phyloP scores from a whole-genome alignment of 2,888 invertebrate genomes.

The Oscheius sp. region DNA sequence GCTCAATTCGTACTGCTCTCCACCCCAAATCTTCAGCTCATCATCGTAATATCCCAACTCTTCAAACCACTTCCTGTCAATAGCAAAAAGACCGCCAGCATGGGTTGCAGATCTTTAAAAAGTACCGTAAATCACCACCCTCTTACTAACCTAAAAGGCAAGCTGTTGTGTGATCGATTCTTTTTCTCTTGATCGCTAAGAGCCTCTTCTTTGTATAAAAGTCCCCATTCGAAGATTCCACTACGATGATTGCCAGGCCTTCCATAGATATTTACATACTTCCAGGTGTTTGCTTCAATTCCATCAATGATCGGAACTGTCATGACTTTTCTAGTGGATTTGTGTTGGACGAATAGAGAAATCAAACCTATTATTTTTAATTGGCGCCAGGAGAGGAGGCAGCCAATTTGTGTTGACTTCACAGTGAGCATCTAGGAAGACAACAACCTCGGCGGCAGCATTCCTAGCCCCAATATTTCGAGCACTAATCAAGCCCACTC shows the following conservation, averaged over 20 bases:
- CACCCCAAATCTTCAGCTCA: constrained; percentile 95
- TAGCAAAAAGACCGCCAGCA: constrained; percentile 99
- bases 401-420: constrained; percentile 87
- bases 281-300: constrained; percentile 91
- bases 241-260: constrained; percentile 75
- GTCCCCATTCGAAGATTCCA: constrained; percentile 99
- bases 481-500: constrained; percentile 90
- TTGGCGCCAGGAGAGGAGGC: constrained; percentile 91
- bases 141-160: constrained; percentile 82
- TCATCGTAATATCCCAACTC: constrained; percentile 95
- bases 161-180: constrained; percentile 83
- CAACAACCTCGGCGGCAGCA: constrained; percentile 85
- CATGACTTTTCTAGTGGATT: constrained; percentile 80
- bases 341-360: neutral
- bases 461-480: constrained; percentile 63
- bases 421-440: constrained; percentile 96
- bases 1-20: constrained; percentile 90
- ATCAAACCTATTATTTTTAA: constrained; percentile 81
- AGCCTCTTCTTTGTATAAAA: constrained; percentile 97
- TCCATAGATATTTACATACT: constrained; percentile 90
- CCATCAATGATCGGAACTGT: constrained; percentile 98
- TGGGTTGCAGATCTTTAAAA: constrained; percentile 86
- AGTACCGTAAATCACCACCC: neutral
- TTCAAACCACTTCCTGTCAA: constrained; percentile 90
- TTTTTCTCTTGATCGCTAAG: constrained; percentile 84